Percentiles rank a stretch among this genome's conserved stretches.
These are phyloP conservation scores for Bedellia somnulentella DNA, from an alignment of 2,888 invertebrate genomes.

Conservation along the genomic window DNA sequence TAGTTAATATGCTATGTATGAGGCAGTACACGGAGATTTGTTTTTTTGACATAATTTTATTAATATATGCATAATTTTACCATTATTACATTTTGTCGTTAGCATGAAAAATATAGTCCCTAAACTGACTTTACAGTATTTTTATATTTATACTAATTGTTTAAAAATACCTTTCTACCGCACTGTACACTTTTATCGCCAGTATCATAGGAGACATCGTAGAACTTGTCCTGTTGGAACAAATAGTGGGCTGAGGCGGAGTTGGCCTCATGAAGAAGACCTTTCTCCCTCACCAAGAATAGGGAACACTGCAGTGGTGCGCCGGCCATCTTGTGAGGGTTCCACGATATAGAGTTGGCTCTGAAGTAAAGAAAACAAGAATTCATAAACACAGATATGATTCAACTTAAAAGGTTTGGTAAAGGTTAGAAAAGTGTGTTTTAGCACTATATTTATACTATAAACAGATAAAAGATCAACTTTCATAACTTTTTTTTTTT, in stretches of 20 bases:
- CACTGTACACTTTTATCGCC: conserved; percentile 91
- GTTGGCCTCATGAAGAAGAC: conserved; percentile 67
- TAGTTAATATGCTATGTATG: too few species aligned
- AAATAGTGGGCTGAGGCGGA: conserved; percentile 74
- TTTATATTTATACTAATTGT: too few species aligned
- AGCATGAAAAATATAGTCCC: too few species aligned
- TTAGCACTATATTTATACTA: too few species aligned
- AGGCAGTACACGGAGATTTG: too few species aligned
- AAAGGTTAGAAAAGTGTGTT: too few species aligned
- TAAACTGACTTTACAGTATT: too few species aligned
- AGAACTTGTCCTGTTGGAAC: conserved; percentile 84
- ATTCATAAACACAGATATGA: neutral
- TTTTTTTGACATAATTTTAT: too few species aligned
- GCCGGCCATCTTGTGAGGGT: conserved; percentile 84
- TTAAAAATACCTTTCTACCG: conserved; percentile 83
- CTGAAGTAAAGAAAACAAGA: conserved; percentile 28
- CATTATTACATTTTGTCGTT: too few species aligned
- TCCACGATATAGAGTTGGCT: conserved; percentile 80
- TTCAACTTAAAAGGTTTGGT: conserved; percentile 5
- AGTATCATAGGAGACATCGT: conserved; percentile 76
- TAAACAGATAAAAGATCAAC: too few species aligned
- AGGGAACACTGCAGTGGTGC: conserved; percentile 78
- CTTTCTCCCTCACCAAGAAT: conserved; percentile 64
- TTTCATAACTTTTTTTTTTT: too few species aligned
- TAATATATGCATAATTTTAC: too few species aligned